Base-by-base conservation (phyloP, 1,140 invertebrate genomes). In the Nasonia longicornis region DNA sequence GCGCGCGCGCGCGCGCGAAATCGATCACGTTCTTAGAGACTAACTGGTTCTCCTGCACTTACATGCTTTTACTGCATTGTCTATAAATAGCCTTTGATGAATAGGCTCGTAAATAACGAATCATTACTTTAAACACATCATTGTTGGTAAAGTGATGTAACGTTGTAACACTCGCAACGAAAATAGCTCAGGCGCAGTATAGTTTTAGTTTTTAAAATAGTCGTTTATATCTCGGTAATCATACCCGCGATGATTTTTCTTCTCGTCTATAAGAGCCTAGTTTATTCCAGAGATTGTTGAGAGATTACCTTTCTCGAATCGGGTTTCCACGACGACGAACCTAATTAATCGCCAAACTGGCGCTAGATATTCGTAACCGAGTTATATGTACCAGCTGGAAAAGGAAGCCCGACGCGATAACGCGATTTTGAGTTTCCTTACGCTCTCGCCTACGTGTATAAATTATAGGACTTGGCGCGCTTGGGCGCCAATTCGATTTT, bases 331-430 rank as follows among this genome's bases (percentile, higher is more conserved):
- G 77, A 70, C 67, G 69, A 70, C 67, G 69, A 78, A 45, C 63
- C 26, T 72, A 58, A 79, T 71, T 79, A 71, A 79, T 66, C 64
- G 35, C 20, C 78, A 74, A 80, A 80, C 14, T 14, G 70, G 16
- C 52, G 11, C n/a, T 31, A 72, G 48, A 48, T 64, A 80, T 45
- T n/a, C 70, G 12, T 74, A 80, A 80, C 64, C 35, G 52, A 29
- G 45, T 64, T 73, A 42, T 42, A 35, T 26, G 26, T 35, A 58
- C 42, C 72, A 67, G 45, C 16, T n/a, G 45, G 22, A 52, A 74
- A 48, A 63, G 52, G 48, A 45, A 79, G 58, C 52, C 2, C 29
- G 38, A 11, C 26, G 14, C 29, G 8, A 29, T 79, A 73, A 79
- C 35, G 69, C 1, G 12, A 79, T 79, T 79, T 72, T 12, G 20